These are phyloP conservation scores for Ariopsis seemanni DNA, from an alignment of 2,113 vertebrate species.

Conservation along the genomic window DNA sequence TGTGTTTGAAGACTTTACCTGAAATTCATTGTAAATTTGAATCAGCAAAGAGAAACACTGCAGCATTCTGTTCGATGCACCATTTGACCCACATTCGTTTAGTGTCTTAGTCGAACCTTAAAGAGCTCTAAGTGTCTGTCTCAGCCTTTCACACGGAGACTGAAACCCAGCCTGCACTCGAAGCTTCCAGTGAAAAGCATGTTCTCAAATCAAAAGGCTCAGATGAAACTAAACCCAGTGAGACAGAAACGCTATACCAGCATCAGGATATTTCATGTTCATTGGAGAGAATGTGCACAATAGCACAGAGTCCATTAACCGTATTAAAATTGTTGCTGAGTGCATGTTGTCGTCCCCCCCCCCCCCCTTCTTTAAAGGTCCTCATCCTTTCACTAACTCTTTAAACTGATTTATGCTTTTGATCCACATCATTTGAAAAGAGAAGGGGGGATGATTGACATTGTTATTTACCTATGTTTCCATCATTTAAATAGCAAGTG, in stretches of 20 bases:
- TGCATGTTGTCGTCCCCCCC: neutral
- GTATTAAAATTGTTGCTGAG: slow-evolving; percentile 28
- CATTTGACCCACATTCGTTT: slow-evolving; percentile 15
- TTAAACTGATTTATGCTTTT: neutral
- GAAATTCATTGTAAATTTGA: neutral
- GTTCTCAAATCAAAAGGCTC: slow-evolving; percentile 45
- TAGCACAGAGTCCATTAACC: slow-evolving; percentile 38
- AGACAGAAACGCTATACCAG: slow-evolving; percentile 49
- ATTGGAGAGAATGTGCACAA: slow-evolving; percentile 37
- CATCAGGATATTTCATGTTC: slow-evolving; percentile 41
- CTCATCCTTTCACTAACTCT: neutral
- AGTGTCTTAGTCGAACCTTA: slow-evolving; percentile 25
- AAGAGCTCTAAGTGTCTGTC: slow-evolving; percentile 31
- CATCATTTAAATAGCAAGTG: neutral
- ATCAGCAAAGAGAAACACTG: neutral
- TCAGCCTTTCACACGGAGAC: slow-evolving; percentile 25
- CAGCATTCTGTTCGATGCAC: neutral
- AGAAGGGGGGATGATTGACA: neutral
- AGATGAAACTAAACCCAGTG: slow-evolving; percentile 39
- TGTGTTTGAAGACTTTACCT: neutral
- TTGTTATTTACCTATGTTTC: neutral
- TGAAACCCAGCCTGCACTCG: slow-evolving; percentile 42
- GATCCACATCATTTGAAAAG: neutral
- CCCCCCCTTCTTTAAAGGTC: neutral
- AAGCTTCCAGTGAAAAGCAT: slow-evolving; percentile 35